Conservation (phyloP, 2,888 invertebrate genomes). For the Ellobium chinense region DNA sequence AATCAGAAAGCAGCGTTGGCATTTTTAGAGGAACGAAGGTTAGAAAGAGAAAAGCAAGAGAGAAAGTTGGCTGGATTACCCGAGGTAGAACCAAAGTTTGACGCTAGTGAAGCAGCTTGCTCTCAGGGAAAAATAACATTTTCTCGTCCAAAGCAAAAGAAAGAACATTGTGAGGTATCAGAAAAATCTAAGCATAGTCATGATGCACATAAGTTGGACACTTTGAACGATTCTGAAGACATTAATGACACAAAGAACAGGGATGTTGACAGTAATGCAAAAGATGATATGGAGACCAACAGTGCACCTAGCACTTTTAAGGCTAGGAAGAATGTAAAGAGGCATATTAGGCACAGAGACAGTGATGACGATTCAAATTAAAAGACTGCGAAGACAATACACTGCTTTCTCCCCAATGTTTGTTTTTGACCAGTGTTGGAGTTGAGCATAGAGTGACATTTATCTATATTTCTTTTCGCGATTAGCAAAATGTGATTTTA, state of each 20-base stretch:
- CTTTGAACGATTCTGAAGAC: constrained; percentile 12
- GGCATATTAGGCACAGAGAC: constrained; percentile 23
- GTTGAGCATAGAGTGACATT: no score
- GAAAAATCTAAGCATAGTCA: not conserved
- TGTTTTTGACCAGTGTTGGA: no score
- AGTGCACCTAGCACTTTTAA: constrained; percentile 21
- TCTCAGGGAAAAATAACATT: constrained; percentile 64
- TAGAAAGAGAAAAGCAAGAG: constrained; percentile 50
- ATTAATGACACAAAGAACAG: constrained; percentile 35
- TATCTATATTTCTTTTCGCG: no score
- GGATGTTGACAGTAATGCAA: not conserved
- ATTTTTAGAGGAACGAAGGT: constrained; percentile 84
- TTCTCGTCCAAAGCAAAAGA: constrained; percentile 30
- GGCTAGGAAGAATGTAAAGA: constrained; percentile 31
- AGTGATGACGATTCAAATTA: constrained; percentile 31
- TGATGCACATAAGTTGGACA: not conserved
- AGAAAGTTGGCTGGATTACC: constrained; percentile 67
- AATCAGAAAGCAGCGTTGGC: constrained; percentile 89
- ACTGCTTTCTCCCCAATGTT: no score
- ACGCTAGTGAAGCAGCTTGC: constrained; percentile 57
- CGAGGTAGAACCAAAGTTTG: constrained; percentile 56
- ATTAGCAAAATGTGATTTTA: no score
- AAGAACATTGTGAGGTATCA: not conserved
- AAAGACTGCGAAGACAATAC: no score
- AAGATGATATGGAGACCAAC: not conserved